Evolutionary conservation across 2,797 vertebrate genomes (phyloP), one percentile per base, ranked within the genome.

Genomic region (Potorous gilbertii): DNA sequence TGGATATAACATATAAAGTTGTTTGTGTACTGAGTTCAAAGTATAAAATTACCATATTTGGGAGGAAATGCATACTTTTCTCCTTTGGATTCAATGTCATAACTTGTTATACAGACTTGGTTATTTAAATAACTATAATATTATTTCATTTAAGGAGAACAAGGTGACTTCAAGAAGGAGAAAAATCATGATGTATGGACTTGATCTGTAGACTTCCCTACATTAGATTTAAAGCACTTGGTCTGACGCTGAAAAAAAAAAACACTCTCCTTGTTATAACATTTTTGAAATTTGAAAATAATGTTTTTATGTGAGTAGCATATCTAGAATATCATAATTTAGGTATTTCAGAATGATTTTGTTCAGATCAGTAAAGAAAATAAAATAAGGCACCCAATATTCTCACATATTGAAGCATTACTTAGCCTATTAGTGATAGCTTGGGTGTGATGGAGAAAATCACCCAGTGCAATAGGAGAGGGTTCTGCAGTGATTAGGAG

Each of bases 61-160:
- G 94, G 62, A 31, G 95, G 92, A 91, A 97, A n/a, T n/a, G 94
- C 46, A 90, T 2, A 94, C 92, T 96, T 97, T 56, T 89, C 16
- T 95, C n/a, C 95, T 96, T 92, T 90, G 93, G 55, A 66, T 66
- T n/a, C 14, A 92, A 29, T 46, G 5, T 93, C 93, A 66, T 97
- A 94, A 66, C 24, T 95, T 59, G n/a, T 27, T 93, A 97, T 55
- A 96, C 96, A 97, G 96, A 96, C 92, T 1, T 91, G 40, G 12
- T 95, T 97, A 96, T 97, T 94, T 94, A 57, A 90, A 91, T 57
- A 31, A 21, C 8, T 92, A 56, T 91, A 97, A 96, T 95, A 66
- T 62, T 66, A 5, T 57, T 93, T 94, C 95, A 93, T 92, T 96
- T 94, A 96, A 74, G 92, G 92, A 54, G 93, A 34, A 1, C 13